Evolutionary conservation across 2,888 invertebrate species (phyloP).

Genomic region (Kryphioiulus occultus): DNA sequence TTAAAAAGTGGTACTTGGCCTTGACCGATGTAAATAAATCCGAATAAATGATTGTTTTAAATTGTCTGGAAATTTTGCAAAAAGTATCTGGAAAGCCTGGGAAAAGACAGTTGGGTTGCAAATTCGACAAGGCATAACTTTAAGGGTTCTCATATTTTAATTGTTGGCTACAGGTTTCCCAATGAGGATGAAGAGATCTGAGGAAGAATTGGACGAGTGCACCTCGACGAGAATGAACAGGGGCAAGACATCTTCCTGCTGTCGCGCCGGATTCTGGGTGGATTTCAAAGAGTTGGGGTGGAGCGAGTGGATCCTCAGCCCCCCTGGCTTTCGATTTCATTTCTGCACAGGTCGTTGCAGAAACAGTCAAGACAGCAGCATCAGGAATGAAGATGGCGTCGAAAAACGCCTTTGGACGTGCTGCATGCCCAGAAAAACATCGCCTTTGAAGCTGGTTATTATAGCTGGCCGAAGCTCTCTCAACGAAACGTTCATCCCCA

Average conservation of each 20-base stretch:
- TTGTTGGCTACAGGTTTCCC: neutral
- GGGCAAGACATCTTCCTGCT: neutral
- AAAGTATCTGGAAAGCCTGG: too few species aligned
- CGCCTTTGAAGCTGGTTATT: constrained; percentile 14
- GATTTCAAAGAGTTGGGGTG: constrained; percentile 40
- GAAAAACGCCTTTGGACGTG: neutral
- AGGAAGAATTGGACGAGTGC: neutral
- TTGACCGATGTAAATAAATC: too few species aligned
- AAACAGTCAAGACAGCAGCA: neutral
- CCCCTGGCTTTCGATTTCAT: constrained; percentile 39
- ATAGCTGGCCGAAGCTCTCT: neutral
- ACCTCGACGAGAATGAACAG: neutral
- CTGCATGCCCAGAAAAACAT: constrained; percentile 41
- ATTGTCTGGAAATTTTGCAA: too few species aligned
- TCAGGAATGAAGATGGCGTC: neutral
- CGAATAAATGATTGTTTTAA: too few species aligned
- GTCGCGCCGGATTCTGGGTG: constrained; percentile 46
- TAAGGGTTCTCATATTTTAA: too few species aligned
- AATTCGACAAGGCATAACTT: too few species aligned
- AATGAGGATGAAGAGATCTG: neutral
- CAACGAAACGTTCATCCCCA: constrained; percentile 17
- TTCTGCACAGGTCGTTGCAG: constrained; percentile 37
- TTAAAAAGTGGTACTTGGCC: too few species aligned
- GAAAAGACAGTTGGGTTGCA: too few species aligned
- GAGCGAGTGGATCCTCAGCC: constrained; percentile 49